These are phyloP conservation scores for Callipepla californica DNA, from an alignment of 2,113 vertebrate genomes.

Conservation along the genomic window DNA sequence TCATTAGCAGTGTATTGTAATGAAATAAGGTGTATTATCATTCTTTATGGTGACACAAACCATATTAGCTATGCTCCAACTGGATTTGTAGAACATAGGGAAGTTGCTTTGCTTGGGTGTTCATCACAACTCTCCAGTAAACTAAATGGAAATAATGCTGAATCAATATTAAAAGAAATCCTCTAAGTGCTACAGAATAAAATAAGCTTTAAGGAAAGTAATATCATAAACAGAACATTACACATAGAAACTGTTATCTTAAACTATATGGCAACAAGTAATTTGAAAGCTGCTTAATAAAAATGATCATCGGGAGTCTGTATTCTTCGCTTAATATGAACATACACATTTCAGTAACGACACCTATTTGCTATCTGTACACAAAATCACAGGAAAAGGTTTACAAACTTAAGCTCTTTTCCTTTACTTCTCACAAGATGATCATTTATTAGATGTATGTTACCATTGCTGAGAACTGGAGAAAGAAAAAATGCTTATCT, in stretches of 20 bases:
- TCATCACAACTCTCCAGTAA: constrained; percentile 80
- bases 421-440: not conserved
- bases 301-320: not conserved
- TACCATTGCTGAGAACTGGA: not conserved
- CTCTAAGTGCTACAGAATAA: constrained; percentile 51
- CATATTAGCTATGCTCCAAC: constrained; percentile 86
- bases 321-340: not conserved
- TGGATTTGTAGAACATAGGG: constrained; percentile 80
- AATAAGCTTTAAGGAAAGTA: constrained; percentile 68
- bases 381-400: not conserved
- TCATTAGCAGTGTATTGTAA: constrained; percentile 92
- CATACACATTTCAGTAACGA: constrained; percentile 15
- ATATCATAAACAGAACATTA: constrained; percentile 38
- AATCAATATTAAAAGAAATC: constrained; percentile 70
- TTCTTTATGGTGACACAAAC: constrained; percentile 86
- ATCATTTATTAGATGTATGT: not conserved
- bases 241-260: constrained; percentile 34
- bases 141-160: constrained; percentile 78
- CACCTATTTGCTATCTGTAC: not conserved
- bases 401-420: not conserved
- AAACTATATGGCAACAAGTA: constrained; percentile 66
- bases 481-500: not conserved
- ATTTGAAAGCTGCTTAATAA: constrained; percentile 41
- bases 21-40: constrained; percentile 88
- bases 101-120: constrained; percentile 81